Base-by-base conservation (phyloP, 2,113 vertebrate species). In the Sisor rabdophorus region DNA sequence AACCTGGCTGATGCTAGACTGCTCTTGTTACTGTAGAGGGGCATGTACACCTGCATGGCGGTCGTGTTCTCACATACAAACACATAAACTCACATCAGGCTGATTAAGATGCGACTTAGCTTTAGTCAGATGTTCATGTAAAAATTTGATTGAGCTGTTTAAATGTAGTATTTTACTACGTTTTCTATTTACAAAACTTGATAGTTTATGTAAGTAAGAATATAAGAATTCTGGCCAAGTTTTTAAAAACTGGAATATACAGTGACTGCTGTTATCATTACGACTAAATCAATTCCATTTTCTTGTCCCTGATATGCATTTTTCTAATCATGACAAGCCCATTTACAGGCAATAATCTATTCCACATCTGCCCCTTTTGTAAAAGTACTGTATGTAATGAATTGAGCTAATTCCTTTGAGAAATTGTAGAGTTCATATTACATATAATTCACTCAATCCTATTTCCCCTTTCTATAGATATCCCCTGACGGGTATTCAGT, bases 301-400 rank as follows among this genome's bases (percentile, higher is more conserved):
- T 85, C 85, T 84, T 83, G 71, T 79, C 80, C 87, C 86, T 90
- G 90, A 91, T 77, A 74, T 76, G 84, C 87, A 88, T 91, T 90
- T 89, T 86, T 90, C 89, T 85, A 88, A 89, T 84, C 85, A 81
- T 55, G 83, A 88, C 84, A 85, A 87, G 84, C 85, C 88, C 90
- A 90, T 92, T 90, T 90, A 77, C 88, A 86, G 87, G 89, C 84
- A 87, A 87, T 86, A 86, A 90, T 91, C 89, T 84, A 90, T 92
- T 89, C 88, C 79, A 70, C 79, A 74, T 81, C 85, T 82, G 81
- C 84, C 79, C 86, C 79, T 81, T 89, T 87, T 90, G 82, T 89
- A 82, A 87, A 81, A 80, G 81, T 75, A 61, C 68, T 78, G 86
- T 87, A 90, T 87, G 86, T 88, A 90, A 90, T 91, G 89, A 88